Base-by-base conservation (phyloP, 2,113 vertebrate genomes). In the Trachemys scripta region DNA sequence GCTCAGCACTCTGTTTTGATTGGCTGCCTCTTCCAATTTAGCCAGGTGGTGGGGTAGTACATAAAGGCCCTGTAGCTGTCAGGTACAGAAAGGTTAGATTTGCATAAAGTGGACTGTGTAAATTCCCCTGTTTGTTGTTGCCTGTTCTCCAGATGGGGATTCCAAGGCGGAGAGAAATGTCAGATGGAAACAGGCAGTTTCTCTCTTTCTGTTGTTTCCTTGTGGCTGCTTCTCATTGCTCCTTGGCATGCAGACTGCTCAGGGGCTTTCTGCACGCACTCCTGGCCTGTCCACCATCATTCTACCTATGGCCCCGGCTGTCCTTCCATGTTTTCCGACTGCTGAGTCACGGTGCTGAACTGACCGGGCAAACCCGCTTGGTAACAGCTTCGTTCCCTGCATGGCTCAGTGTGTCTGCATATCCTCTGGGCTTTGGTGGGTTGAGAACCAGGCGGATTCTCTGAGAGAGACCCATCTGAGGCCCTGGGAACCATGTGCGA, bases 11-110 rank as follows among this genome's bases (percentile, higher is more conserved):
- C 93, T n/a, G 1, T 10, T 78, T 65, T 84, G 85, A 95, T 89
- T 87, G 45, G 10, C n/a, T 84, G 25, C 65, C 82, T 53, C 76
- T 91, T 62, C 92, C 90, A 22, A 3, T 5, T 35, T 35, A 93
- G 92, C 92, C 82, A 85, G 56, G 81, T 80, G 65, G 82, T 27
- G 86, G 19, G 76, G 14, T 75, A 72, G 56, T 78, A 85, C 97
- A 94, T 90, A 93, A 92, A 92, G 92, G 56, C 91, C 49, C 9
- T 56, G 80, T 56, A 88, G 94, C 79, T 93, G 80, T 94, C 85
- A 97, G 92, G 93, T 94, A 50, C 85, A 90, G 87, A 94, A 97
- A 97, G 96, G 96, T 97, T 95, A 93, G 95, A 94, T 97, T 98
- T 97, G 90, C 96, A 96, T 93, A 89, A 80, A 88, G 89, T 24